phyloP scores from a whole-genome alignment of 2,888 invertebrate species.

The Chrysolina oricalcia region DNA sequence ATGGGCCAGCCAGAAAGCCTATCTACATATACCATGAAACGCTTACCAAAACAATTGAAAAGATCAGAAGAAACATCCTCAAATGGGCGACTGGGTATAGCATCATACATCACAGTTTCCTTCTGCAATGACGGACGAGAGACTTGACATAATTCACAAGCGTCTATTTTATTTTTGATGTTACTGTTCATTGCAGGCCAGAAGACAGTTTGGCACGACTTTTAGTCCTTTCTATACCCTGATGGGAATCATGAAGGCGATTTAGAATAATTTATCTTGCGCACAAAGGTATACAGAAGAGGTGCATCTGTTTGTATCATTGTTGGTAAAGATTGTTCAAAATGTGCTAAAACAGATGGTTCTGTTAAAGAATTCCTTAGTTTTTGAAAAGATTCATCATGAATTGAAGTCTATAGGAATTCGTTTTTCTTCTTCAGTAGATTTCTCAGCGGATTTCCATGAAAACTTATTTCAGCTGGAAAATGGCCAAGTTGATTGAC shows the following conservation, averaged over 20 bases:
- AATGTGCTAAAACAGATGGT: not conserved
- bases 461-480: too few species aligned
- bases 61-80: not conserved
- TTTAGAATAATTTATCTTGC: not conserved
- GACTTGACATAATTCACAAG: not conserved
- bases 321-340: too few species aligned
- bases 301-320: slow-evolving; percentile 5
- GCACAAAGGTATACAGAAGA: not conserved
- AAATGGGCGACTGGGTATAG: not conserved
- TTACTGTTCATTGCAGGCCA: slow-evolving; percentile 19
- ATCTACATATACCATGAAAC: too few species aligned
- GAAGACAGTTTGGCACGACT: too few species aligned
- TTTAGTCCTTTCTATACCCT: too few species aligned
- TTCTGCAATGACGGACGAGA: not conserved
- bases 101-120: not conserved
- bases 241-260: not conserved
- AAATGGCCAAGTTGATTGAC: not conserved
- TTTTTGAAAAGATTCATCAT: too few species aligned
- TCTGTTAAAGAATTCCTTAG: not conserved
- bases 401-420: not conserved
- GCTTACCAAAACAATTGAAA: not conserved
- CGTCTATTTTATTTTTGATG: not conserved
- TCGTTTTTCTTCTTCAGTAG: not conserved
- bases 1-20: too few species aligned
- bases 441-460: not conserved